Base-by-base conservation (phyloP, 2,797 vertebrate species). In the Botia almorhae region DNA sequence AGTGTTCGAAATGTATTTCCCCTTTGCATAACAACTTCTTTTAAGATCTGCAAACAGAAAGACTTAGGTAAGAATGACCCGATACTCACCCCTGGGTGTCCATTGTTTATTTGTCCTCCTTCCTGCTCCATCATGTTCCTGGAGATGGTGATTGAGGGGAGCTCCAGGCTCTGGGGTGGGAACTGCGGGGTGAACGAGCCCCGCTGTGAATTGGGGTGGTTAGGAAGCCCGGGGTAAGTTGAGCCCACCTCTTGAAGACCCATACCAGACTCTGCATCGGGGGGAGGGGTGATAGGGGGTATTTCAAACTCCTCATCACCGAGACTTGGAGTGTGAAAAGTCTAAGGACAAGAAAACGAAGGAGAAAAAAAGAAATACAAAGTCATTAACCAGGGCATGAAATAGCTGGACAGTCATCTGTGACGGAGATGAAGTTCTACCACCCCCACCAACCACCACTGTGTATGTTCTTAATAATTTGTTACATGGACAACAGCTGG, bases 221-320 rank as follows among this genome's bases (percentile, higher is more conserved):
- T 96, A 0, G 93, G 93, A 89, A 97, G 95, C 26, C 91, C 90
- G 84, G 95, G 95, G 81, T 95, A 99, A 81, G 96, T 95, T 2
- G 97, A 94, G 82, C 95, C 94, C 29, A 95, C 94, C 23, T 98
- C 98, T 0, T 95, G 93, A 78, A 97, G 93, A 26, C 96, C 95
- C 87, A 98, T 89, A 58, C 95, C 87, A 1, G 96, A 94, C 85
- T 99, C 97, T 0, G 94, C 93, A 90, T 98, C 98, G 0, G 98
- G 98, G 0, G 98, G 98, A 74, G 98, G 98, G 0, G 98, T 99
- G 60, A 99, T 98, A 2, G 97, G 98, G 80, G 98, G 98, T 83
- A 99, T 99, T 90, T 99, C 98, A 43, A 99, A 99, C 91, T 99
- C 98, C 88, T 99, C 97, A 0, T 99, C 97, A 68, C 98, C 97